Evolutionary conservation across 2,797 vertebrate species (phyloP).

Genomic region (Typhlichthys eigenmanni): DNA sequence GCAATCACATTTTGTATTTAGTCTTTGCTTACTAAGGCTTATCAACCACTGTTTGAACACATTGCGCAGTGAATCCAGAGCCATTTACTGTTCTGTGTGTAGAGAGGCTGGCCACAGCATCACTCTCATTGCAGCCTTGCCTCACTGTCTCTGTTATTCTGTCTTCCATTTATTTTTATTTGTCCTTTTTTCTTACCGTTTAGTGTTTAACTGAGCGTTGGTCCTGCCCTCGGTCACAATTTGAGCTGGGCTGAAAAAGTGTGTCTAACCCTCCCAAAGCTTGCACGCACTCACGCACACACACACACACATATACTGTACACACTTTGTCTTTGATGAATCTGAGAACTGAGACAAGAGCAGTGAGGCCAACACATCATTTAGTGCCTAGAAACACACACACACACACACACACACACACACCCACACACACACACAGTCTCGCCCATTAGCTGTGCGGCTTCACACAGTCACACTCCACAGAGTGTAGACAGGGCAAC

Average conservation of each 20-base stretch:
- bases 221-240: no score
- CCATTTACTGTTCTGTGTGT: no score
- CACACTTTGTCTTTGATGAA: constrained; percentile 13
- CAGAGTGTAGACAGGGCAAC: neutral
- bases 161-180: neutral
- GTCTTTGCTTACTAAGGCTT: no score
- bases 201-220: neutral
- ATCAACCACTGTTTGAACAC: no score
- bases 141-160: neutral
- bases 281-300: neutral
- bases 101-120: no score
- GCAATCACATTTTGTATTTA: no score
- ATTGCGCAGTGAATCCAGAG: no score
- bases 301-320: neutral
- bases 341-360: constrained; percentile 9
- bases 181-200: neutral
- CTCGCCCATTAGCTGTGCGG: neutral
- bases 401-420: constrained; percentile 14
- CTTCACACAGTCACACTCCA: neutral
- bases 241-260: neutral
- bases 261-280: neutral
- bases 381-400: neutral
- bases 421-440: constrained; percentile 7
- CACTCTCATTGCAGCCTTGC: no score
- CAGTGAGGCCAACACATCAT: constrained; percentile 11